Conservation (phyloP, 2,797 vertebrate genomes). For the Phoebastria nigripes region DNA sequence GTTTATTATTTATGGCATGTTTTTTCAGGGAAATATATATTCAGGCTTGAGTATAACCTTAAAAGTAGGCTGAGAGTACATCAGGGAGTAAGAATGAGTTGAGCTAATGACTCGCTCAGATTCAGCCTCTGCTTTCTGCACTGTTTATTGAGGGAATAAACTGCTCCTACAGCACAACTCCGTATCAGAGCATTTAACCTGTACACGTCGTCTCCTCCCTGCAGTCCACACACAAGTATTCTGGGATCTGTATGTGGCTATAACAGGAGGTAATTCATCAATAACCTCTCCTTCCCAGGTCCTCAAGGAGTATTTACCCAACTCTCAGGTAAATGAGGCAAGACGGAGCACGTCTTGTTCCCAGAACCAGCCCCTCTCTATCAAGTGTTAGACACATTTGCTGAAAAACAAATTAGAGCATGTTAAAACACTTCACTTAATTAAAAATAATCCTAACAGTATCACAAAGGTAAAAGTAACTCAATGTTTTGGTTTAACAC, state of each 20-base stretch:
- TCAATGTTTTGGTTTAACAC: constrained; percentile 23
- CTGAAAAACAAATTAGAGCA: constrained; percentile 23
- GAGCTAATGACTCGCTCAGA: constrained; percentile 14
- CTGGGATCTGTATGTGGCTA: not conserved
- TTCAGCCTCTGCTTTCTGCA: not conserved
- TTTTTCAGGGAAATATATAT: constrained; percentile 15
- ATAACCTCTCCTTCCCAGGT: not conserved
- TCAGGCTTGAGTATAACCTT: not conserved
- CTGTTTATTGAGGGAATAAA: not conserved
- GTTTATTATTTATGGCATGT: constrained; percentile 42
- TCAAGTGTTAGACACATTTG: not conserved
- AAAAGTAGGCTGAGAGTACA: constrained; percentile 25
- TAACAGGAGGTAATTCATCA: not conserved
- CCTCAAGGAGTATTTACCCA: constrained; percentile 5
- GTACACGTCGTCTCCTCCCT: not conserved
- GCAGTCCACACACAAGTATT: not conserved
- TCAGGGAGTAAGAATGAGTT: not conserved
- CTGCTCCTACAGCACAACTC: not conserved
- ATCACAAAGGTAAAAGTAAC: constrained; percentile 40
- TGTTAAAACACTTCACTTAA: constrained; percentile 30
- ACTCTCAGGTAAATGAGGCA: not conserved
- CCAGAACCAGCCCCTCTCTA: not conserved
- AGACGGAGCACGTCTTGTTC: not conserved
- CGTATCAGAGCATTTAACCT: not conserved
- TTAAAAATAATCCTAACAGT: constrained; percentile 37